Base-by-base conservation (phyloP, 1,140 invertebrate genomes). In the Dendroctonus ponderosae region DNA sequence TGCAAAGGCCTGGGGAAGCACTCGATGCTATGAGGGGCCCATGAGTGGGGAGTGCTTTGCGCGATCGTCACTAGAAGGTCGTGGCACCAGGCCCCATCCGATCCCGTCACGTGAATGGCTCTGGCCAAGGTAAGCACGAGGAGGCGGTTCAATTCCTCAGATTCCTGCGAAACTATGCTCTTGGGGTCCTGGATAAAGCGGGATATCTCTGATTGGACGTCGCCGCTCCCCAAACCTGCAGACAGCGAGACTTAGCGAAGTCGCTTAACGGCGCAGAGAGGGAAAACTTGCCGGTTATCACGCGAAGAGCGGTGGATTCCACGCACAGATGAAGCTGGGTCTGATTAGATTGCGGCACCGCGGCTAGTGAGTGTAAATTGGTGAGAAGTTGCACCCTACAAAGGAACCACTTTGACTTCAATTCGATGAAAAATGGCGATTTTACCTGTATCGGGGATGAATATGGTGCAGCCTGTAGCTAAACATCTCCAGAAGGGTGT, bases 401-500 rank as follows among this genome's bases (percentile, higher is more conserved):
- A 60, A 60, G n/a, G 5, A 44, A 6, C 11, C 41, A 59, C 5
- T 44, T 44, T 39, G 26, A 7, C 26, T n/a, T 15, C 57, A 56
- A 52, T 46, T 15, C n/a, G 15, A 59, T 44, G 5, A 0, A 49
- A 60, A 14, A 49, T 0, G 44, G 41, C n/a, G n/a, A n/a, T n/a
- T 9, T 53, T 43, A 66, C 63, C 63, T 84, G 77, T 97, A 98
- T 79, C 97, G 93, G 0, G 94, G 92, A 72, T 96, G 94, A 71
- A 97, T 96, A 78, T 98, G 96, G 79, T 97, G 94, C 80, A 98
- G 89, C 52, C 96, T 83, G 77, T 97, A 97, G 59, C 91, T 94
- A 77, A 97, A 97, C 94, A 98, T 97, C 79, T 98, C 96, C 68
- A 98, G 80, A 26, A 98, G 79, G 0, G 94, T 97, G 75, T 98